Evolutionary conservation across 2,797 vertebrate genomes (phyloP).

Genomic region (Selene dorsalis): DNA sequence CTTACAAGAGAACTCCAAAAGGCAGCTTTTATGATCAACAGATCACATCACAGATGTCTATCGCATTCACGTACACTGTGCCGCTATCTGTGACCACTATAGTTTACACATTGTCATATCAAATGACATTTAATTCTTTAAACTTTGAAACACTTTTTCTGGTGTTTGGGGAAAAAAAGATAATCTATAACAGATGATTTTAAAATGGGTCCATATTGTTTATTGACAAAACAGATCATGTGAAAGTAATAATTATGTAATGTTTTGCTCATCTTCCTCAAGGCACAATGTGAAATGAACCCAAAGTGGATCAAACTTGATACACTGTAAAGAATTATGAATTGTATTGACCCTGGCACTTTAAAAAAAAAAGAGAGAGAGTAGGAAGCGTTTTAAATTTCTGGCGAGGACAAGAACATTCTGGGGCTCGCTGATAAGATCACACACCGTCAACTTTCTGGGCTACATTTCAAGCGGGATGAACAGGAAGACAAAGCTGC

Average conservation of each 20-base stretch:
- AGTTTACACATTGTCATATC: conserved; percentile 37
- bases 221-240: background rate
- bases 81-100: background rate
- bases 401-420: conserved; percentile 82
- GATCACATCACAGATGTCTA: background rate
- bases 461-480: conserved; percentile 87
- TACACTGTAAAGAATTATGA: conserved; percentile 7
- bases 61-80: background rate
- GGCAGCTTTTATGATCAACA: background rate
- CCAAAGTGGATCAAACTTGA: conserved; percentile 39
- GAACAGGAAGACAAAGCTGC: conserved; percentile 87
- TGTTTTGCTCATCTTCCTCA: background rate
- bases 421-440: conserved; percentile 87
- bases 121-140: conserved; percentile 37
- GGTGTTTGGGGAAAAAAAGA: background rate
- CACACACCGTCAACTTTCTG: conserved; percentile 79
- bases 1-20: background rate
- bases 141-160: background rate
- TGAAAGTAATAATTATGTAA: conserved; percentile 7
- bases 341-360: conserved; percentile 62
- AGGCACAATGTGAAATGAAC: background rate
- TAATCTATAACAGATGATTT: background rate
- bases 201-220: background rate
- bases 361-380: conserved; percentile 77
- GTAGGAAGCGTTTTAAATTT: conserved; percentile 86